Evolutionary conservation across 2,888 invertebrate species (phyloP).

Genomic region (Drosophila hamatofila): DNA sequence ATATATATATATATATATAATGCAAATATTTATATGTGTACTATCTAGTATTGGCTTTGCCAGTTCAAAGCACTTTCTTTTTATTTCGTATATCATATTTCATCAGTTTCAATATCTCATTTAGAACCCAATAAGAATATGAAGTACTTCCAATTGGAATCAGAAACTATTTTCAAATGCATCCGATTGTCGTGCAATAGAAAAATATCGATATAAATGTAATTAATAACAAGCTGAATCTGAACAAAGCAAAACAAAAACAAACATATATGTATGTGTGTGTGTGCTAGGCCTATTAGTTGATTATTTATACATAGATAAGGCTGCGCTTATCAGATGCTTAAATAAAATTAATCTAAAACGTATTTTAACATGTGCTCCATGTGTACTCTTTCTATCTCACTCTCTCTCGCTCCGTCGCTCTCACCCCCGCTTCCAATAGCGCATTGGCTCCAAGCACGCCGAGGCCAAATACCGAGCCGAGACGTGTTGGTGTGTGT

Average conservation of each 20-base stretch:
- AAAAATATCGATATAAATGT: conserved; percentile 19
- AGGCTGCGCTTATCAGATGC: conserved; percentile 71
- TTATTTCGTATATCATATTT: neutral
- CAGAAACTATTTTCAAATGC: neutral
- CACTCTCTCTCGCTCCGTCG: conserved; percentile 3
- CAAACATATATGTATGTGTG: neutral
- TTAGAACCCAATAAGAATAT: neutral
- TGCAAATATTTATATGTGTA: too few relatives aligned
- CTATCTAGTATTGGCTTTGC: neutral
- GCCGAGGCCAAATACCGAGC: conserved; percentile 41
- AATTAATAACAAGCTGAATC: conserved; percentile 1
- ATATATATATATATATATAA: neutral
- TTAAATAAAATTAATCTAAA: conserved; percentile 73
- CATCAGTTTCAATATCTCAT: neutral
- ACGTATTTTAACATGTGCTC: conserved; percentile 63
- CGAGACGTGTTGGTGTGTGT: conserved; percentile 8
- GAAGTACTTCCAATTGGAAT: neutral
- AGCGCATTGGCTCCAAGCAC: conserved; percentile 27
- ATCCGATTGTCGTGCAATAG: neutral
- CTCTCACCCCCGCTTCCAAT: conserved; percentile 4
- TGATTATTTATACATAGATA: conserved; percentile 68
- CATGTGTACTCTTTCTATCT: conserved; percentile 3
- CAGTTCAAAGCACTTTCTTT: neutral
- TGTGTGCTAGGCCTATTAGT: conserved; percentile 31
- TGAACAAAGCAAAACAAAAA: conserved; percentile 2